Evolutionary conservation across 1,140 invertebrate genomes (phyloP), one percentile per base, ranked within the genome.

Genomic region (Elymnias hypermnestra): DNA sequence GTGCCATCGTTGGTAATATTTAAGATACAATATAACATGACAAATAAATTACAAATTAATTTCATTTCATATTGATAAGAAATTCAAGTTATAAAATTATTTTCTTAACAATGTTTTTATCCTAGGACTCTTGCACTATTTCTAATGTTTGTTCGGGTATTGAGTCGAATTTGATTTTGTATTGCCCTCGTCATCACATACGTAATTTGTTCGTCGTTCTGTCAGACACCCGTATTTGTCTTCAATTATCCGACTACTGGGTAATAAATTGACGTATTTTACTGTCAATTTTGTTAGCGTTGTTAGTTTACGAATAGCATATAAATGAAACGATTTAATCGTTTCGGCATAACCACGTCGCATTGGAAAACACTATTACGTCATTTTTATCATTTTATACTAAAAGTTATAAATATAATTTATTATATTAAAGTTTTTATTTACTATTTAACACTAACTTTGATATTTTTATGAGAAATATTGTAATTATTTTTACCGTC

Each of bases 131-230:
- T 33, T 5, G 5, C 13, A 7, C 13, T 33, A 51, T 26, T n/a
- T n/a, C n/a, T n/a, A 56, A 3, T 53, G 21, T 44, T 57, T 53
- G 40, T 12, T 31, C 37, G 25, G 18, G 44, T 53, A 44, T 43
- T 36, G 46, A 29, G 26, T 51, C 25, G 28, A 25, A 54, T 44
- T 46, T 48, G 56, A 47, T 47, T 50, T 39, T 13, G 36, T 42
- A 12, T 39, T 41, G 36, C 37, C 44, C 26, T 40, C 45, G 40
- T 47, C 49, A 48, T 57, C 38, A 43, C 22, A 14, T 5, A 40
- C 23, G 6, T 33, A 19, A n/a, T 43, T 31, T 31, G 40, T 8
- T 31, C 25, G 25, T 31, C 28, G 7, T 26, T 31, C 13, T 21
- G 18, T 7, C 21, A n/a, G n/a, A n/a, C n/a, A n/a, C n/a, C 36